phyloP scores from a whole-genome alignment of 2,888 invertebrate genomes.

The Agrochola macilenta region DNA sequence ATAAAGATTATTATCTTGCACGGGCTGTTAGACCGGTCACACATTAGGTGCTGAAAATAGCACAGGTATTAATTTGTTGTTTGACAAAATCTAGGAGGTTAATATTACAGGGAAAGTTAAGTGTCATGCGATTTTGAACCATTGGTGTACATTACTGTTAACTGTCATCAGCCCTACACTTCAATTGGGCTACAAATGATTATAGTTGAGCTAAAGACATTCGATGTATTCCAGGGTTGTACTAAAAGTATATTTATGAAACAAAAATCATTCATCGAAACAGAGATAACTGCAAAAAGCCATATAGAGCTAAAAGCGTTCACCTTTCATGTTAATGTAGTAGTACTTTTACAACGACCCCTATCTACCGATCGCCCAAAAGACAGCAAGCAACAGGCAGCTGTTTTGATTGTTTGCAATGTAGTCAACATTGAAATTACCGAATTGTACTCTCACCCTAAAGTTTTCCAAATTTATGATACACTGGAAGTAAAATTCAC shows the following conservation, averaged over 20 bases:
- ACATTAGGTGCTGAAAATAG: not conserved
- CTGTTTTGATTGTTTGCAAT: no score
- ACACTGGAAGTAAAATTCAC: slow-evolving; percentile 6
- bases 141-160: not conserved
- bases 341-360: not conserved
- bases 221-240: not conserved
- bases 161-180: not conserved
- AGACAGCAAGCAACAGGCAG: not conserved
- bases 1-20: slow-evolving; percentile 46
- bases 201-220: not conserved
- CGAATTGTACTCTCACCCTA: not conserved
- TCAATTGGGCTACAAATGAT: not conserved
- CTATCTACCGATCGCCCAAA: not conserved
- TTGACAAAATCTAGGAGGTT: not conserved
- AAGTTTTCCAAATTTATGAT: not conserved
- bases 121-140: not conserved
- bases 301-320: no score
- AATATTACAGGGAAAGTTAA: not conserved
- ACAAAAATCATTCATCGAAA: not conserved
- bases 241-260: not conserved
- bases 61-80: not conserved
- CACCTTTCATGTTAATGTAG: not conserved
- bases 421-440: not conserved
- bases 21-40: slow-evolving; percentile 3
- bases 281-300: no score